Base-by-base conservation (phyloP, 2,113 vertebrate genomes). In the Charina bottae region DNA sequence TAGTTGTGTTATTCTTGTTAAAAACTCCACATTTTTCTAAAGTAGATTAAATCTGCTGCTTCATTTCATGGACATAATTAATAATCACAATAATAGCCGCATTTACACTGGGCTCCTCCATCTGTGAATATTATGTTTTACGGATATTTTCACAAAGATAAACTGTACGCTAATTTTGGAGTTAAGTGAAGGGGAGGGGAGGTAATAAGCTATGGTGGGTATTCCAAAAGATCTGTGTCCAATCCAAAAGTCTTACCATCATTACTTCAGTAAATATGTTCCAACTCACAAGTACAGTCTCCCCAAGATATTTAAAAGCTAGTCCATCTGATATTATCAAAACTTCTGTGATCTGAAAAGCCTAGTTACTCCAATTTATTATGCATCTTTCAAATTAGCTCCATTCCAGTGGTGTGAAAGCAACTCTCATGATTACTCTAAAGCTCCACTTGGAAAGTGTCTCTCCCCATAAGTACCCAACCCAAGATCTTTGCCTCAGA, bases 51-150 rank as follows among this genome's bases (percentile, higher is more conserved):
- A 95, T 88, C 93, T 93, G 87, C 93, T 92, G 6, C 87, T 94
- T 59, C 49, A 0, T 0, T 91, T 90, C 90, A 93, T 95, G 96
- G 96, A 94, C 94, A 89, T 96, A 84, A 37, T 92, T 90, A 78
- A 93, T 95, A 96, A 96, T 94, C 93, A 90, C 94, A 88, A 87
- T 93, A 95, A 96, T 93, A 93, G 90, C 0, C 0, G 92, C 37
- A 55, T 86, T 88, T n/a, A 2, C 0, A 0, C 54, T 6, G 88
- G 11, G 1, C 58, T 91, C 83, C 94, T 93, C 90, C 0, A 15
- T 94, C 23, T 6, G 94, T 87, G 54, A 90, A 94, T 90, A 91
- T 60, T 90, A 13, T 93, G 2, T 93, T 93, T 92, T 9, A 46
- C 13, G 88, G 90, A 83, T 95, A 94, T 93, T 93, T 95, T 93